Evolutionary conservation across 64 coral and sea anemone species (phyloP).

Genomic region (Anthopleura sola): DNA sequence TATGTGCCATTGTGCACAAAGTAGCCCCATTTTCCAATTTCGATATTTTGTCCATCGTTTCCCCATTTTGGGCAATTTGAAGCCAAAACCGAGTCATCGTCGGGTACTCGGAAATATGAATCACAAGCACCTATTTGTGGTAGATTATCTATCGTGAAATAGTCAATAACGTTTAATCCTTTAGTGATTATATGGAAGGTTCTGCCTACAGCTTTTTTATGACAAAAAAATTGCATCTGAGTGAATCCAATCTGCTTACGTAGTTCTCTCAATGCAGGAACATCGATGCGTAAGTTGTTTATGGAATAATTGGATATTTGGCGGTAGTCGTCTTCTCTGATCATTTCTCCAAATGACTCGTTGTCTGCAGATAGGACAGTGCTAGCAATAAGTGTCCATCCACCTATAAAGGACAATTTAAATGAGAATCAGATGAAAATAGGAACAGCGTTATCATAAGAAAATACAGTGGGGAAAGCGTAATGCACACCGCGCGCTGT

Average conservation of each 20-base stretch:
- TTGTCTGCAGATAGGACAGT: slow-evolving; percentile 21
- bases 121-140: slow-evolving; percentile 38
- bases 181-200: slow-evolving; percentile 63
- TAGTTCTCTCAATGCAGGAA: slow-evolving; percentile 16
- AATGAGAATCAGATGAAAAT: background rate
- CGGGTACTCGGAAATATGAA: slow-evolving; percentile 42
- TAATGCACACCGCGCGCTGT: too few relatives aligned
- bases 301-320: slow-evolving; percentile 40
- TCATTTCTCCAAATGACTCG: background rate
- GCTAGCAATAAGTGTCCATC: slow-evolving; percentile 66
- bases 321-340: slow-evolving; percentile 30
- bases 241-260: slow-evolving; percentile 43
- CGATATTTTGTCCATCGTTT: background rate
- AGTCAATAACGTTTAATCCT: slow-evolving; percentile 32
- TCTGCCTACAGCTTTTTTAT: slow-evolving; percentile 42
- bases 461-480: too few relatives aligned
- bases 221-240: slow-evolving; percentile 52
- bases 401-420: slow-evolving; percentile 22
- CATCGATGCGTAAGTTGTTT: slow-evolving; percentile 35
- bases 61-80: slow-evolving; percentile 59
- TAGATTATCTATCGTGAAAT: slow-evolving; percentile 10
- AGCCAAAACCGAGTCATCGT: slow-evolving; percentile 46
- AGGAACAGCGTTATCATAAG: too few relatives aligned
- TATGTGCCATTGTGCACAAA: background rate
- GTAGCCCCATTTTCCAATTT: slow-evolving; percentile 43